Base-by-base conservation (phyloP, 2,888 invertebrate species). In the Hirtodrosophila cameraria region DNA sequence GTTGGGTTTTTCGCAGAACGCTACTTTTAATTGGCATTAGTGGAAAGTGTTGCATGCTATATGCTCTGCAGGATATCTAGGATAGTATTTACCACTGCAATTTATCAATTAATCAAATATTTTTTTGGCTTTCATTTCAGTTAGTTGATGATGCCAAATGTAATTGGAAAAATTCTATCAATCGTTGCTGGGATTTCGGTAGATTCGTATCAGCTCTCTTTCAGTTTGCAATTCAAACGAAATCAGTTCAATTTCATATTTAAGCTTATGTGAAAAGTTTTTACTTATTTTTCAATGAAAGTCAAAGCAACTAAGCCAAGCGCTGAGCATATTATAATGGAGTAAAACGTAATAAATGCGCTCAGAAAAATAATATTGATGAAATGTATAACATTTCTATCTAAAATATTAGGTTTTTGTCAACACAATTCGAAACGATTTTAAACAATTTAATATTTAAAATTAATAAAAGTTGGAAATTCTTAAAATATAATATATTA, bases 161-260 rank as follows among this genome's bases (percentile, higher is more conserved):
- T 66, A 57, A 74, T 69, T 69, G 69, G 43, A 66, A 69, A 71
- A 61, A 43, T 39, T 61, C 36, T 25, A 50, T 60, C 52, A 60
- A 57, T 74, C 36, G 58, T 11, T 38, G 36, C 9, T 11, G 11
- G 46, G 54, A 67, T 39, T 67, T 48, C 35, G 25, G 8, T 58
- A 27, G 41, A 53, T 46, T 39, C 28, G 27, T 38, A 27, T 7
- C 6, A 11, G 13, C n/a, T 18, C n/a, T 9, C 12, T 9, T 12
- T 2, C 23, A 15, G 30, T 33, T 33, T n/a, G 6, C 33, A 54
- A 60, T 55, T 43, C 35, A 59, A 52, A 30, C 62, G 59, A 85
- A 88, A 77, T 88, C 82, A 76, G 82, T 87, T 87, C 73, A 69
- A 82, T 75, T 68, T 67, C 77, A 72, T 82, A 86, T 75, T 82